Base-by-base conservation (phyloP, 37 sponge, comb jelly and placozoan genomes). In the Spongia lamella region DNA sequence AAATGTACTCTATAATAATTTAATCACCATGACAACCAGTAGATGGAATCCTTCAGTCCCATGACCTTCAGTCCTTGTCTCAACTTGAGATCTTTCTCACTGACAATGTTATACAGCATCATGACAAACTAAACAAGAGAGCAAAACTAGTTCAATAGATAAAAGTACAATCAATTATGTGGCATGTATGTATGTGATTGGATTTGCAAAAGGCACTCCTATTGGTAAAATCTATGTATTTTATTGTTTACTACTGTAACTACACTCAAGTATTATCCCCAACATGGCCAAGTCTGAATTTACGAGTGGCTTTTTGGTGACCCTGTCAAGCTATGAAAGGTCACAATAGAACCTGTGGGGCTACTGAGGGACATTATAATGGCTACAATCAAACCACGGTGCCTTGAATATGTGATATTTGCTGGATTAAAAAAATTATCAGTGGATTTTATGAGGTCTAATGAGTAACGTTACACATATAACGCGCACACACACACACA, bases 31-130 rank as follows among this genome's bases (percentile, higher is more conserved):
- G 91, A 75, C 16, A 77, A 32, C 91, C 91, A 90, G 59, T 90
- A 90, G 37, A 85, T 58, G 32, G 91, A 90, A 57, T 90, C 91
- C 65, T 90, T 90, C 66, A 90, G 56, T 6, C 91, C 91, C 68
- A 85, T 82, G 17, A 90, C 57, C 60, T 90, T 90, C 65, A 90
- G 50, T 11, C 91, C 91, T 76, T 84, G 91, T 78, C 91, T 78
- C 62, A 90, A 68, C 52, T 90, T 85, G 25, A 90, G 76, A 58
- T 90, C 91, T 33, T 90, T 90, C 66, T 90, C 91, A 14, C 78
- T 78, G 53, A 90, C 91, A 31, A 90, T 74, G 73, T 90, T 90
- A 75, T 90, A 90, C 63, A 90, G 34, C 75, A 90, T 77, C 81
- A 90, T 85, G 17, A 90, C 74, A 67, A 90, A 90, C 91, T 85